phyloP scores from a whole-genome alignment of 2,888 invertebrate genomes.

The Caradrina clavipalpis region DNA sequence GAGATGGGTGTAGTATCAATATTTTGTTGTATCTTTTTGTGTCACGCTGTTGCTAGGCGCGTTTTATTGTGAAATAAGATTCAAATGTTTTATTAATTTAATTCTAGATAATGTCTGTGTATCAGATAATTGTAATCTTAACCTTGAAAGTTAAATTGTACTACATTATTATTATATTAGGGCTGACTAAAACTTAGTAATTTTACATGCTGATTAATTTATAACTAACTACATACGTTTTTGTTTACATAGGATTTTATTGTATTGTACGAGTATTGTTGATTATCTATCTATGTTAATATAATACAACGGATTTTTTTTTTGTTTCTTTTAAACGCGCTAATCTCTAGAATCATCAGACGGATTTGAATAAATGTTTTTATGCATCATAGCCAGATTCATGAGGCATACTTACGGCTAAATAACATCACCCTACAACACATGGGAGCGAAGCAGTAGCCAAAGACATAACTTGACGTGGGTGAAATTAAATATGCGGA shows the following conservation, averaged over 20 bases:
- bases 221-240: not conserved
- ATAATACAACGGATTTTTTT: too few species aligned
- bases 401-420: too few species aligned
- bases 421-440: too few species aligned
- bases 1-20: conserved; percentile 26
- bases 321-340: too few species aligned
- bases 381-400: too few species aligned
- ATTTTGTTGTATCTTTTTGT: conserved; percentile 19
- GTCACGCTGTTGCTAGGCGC: conserved; percentile 47
- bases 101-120: conserved; percentile 33
- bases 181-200: conserved; percentile 35
- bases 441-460: too few species aligned
- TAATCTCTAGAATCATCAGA: too few species aligned
- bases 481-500: too few species aligned
- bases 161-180: conserved; percentile 41
- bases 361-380: too few species aligned
- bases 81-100: conserved; percentile 22
- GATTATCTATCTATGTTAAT: too few species aligned
- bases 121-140: conserved; percentile 51
- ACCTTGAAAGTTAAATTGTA: conserved; percentile 48
- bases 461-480: too few species aligned
- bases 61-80: conserved; percentile 18
- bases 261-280: not conserved
- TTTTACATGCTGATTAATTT: not conserved
- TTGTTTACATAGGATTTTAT: not conserved